Conservation (phyloP, 2,888 invertebrate genomes). For the Rhodophaea formosa region DNA sequence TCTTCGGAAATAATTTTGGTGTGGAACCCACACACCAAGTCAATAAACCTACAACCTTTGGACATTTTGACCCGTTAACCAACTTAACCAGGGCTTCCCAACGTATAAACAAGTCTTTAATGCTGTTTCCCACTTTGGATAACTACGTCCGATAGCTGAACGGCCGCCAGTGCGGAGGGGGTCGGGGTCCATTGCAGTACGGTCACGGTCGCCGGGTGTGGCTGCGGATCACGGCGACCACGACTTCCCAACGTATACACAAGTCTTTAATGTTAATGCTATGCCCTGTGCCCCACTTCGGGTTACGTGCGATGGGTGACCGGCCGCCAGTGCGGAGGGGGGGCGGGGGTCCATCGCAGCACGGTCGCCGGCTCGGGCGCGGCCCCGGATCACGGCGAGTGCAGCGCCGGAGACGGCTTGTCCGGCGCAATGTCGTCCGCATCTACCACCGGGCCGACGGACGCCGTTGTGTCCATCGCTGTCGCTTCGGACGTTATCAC, state of each 20-base stretch:
- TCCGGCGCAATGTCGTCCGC: conserved; percentile 71
- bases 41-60: no score
- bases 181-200: conserved; percentile 72
- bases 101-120: background rate
- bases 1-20: no score
- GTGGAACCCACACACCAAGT: no score
- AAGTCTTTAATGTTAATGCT: conserved; percentile 1
- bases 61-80: no score
- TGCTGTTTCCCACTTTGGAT: no score
- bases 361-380: conserved; percentile 37
- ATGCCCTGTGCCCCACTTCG: no score
- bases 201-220: conserved; percentile 29
- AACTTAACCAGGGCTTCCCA: background rate
- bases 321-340: conserved; percentile 74
- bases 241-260: background rate
- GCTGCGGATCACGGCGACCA: conserved; percentile 59
- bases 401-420: conserved; percentile 68
- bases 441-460: conserved; percentile 48
- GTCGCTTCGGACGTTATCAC: conserved; percentile 80
- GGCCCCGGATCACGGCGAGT: conserved; percentile 66
- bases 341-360: conserved; percentile 72
- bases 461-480: conserved; percentile 75
- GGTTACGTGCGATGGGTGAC: conserved; percentile 57
- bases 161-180: conserved; percentile 73
- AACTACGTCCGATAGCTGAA: conserved; percentile 57